These are phyloP conservation scores for Drosophila ficusphila DNA, from an alignment of 1,140 invertebrate species.

Conservation along the genomic window DNA sequence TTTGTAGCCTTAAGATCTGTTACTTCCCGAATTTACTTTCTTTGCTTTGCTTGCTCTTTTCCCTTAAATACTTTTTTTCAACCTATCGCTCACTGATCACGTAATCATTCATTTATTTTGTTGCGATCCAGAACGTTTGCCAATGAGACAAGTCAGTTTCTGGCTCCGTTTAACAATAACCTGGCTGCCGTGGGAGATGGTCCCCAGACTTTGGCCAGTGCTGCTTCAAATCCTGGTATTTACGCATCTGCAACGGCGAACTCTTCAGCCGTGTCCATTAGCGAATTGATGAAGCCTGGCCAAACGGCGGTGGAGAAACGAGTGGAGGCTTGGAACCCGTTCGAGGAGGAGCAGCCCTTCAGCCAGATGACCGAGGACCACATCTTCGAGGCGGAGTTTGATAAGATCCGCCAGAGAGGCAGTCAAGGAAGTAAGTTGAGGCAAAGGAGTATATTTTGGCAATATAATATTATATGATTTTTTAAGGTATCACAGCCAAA, in stretches of 20 bases:
- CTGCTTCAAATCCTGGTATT: slow-evolving; percentile 72
- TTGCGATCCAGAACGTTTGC: slow-evolving; percentile 87
- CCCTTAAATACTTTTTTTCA: background rate
- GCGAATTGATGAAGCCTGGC: slow-evolving; percentile 58
- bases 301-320: slow-evolving; percentile 65
- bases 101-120: slow-evolving; percentile 30
- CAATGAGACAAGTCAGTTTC: slow-evolving; percentile 90
- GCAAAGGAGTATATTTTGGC: background rate
- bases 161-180: slow-evolving; percentile 88
- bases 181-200: slow-evolving; percentile 59
- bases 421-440: slow-evolving; percentile 91
- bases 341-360: slow-evolving; percentile 91
- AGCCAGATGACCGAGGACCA: slow-evolving; percentile 92
- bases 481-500: slow-evolving; percentile 77
- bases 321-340: slow-evolving; percentile 91
- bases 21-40: slow-evolving; percentile 9
- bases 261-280: slow-evolving; percentile 65
- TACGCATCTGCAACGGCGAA: slow-evolving; percentile 58
- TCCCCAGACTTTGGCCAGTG: slow-evolving; percentile 49
- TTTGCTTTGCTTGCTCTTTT: slow-evolving; percentile 13
- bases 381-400: slow-evolving; percentile 94
- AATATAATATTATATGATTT: background rate
- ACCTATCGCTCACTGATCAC: slow-evolving; percentile 18
- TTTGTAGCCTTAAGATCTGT: slow-evolving; percentile 47
- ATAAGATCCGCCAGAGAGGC: slow-evolving; percentile 90